These are phyloP conservation scores for Rhagonycha fulva DNA, from an alignment of 2,888 invertebrate species.

Conservation along the genomic window DNA sequence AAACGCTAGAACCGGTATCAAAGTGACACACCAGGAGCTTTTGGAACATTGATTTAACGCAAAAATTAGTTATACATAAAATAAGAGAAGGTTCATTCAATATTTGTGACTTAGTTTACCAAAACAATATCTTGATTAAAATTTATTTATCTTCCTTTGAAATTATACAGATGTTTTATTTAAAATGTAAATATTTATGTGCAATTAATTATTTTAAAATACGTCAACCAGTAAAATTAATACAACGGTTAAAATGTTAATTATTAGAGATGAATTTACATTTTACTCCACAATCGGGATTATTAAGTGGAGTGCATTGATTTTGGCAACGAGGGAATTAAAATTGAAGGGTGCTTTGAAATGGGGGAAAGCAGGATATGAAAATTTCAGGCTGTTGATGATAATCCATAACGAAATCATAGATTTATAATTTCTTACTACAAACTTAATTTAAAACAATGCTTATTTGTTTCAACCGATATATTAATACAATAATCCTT, in stretches of 20 bases:
- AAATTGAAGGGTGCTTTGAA: background rate
- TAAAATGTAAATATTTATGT: background rate
- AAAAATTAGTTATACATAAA: too few relatives aligned
- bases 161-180: background rate
- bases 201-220: background rate
- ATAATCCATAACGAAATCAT: background rate
- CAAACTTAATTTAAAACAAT: too few relatives aligned
- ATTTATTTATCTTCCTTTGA: background rate
- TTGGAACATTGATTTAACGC: too few relatives aligned
- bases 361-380: background rate
- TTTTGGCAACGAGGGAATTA: background rate
- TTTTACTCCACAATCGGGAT: background rate
- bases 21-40: too few relatives aligned
- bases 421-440: background rate
- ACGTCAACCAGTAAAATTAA: background rate
- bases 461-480: too few relatives aligned
- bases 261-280: background rate
- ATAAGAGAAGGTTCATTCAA: too few relatives aligned
- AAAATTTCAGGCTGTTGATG: background rate
- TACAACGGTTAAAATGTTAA: background rate
- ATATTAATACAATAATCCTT: too few relatives aligned
- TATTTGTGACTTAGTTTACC: background rate
- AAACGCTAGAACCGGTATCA: too few relatives aligned
- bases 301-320: background rate
- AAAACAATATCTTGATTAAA: background rate